Percentiles rank a stretch among this genome's conserved stretches.
Conservation (phyloP, 2,888 invertebrate species). For the Mythimna albipuncta region DNA sequence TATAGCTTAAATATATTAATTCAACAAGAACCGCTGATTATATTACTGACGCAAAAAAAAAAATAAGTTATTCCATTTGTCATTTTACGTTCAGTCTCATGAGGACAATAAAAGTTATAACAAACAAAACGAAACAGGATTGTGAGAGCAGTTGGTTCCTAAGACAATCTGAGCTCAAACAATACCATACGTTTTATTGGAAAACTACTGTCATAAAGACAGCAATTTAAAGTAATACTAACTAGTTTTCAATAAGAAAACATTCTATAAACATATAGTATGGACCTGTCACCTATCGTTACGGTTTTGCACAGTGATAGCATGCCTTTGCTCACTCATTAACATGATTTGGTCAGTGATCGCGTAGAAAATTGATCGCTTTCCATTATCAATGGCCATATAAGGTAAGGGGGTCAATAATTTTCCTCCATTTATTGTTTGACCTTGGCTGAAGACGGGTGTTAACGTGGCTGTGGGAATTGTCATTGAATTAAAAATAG, state of each 20-base stretch:
- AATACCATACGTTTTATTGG: slow-evolving; percentile 37
- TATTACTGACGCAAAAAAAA: neutral
- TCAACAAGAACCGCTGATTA: neutral
- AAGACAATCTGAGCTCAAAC: slow-evolving; percentile 1
- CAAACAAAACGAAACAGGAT: slow-evolving; percentile 4
- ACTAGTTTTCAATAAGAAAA: slow-evolving; percentile 38
- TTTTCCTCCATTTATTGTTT: slow-evolving; percentile 73
- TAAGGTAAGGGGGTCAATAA: slow-evolving; percentile 76
- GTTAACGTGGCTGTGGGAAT: slow-evolving; percentile 51
- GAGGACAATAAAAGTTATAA: neutral
- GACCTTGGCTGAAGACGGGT: slow-evolving; percentile 73
- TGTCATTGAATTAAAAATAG: slow-evolving; percentile 9
- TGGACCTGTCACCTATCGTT: slow-evolving; percentile 65
- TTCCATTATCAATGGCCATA: slow-evolving; percentile 78
- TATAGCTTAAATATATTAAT: too few species aligned
- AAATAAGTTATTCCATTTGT: neutral
- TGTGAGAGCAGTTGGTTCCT: slow-evolving; percentile 12
- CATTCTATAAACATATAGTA: slow-evolving; percentile 44
- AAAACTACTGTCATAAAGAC: slow-evolving; percentile 43
- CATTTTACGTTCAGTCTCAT: neutral
- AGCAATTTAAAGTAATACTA: slow-evolving; percentile 41
- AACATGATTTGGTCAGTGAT: slow-evolving; percentile 83
- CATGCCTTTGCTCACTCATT: slow-evolving; percentile 74
- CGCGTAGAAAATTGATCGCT: slow-evolving; percentile 82
- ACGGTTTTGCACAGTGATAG: slow-evolving; percentile 73